phyloP scores from a whole-genome alignment of 2,113 vertebrate genomes.

The Mesocricetus auratus region DNA sequence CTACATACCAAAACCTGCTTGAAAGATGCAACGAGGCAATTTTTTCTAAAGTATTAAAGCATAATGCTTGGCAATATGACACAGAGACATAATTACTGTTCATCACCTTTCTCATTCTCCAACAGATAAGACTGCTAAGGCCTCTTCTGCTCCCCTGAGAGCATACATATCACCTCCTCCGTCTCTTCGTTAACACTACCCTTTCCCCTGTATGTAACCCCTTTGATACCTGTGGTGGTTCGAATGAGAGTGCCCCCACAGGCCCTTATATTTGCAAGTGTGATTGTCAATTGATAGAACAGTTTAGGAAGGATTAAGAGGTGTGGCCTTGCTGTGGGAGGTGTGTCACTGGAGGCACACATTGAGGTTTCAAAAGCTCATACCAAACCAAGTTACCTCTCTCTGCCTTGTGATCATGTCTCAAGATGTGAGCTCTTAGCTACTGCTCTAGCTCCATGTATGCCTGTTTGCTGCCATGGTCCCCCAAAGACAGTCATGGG shows the following conservation, averaged over 20 bases:
- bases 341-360: background rate
- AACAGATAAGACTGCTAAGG: background rate
- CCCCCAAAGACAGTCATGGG: background rate
- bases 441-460: background rate
- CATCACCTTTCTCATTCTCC: background rate
- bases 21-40: background rate
- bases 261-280: background rate
- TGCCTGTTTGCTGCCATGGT: background rate
- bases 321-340: background rate
- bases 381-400: background rate
- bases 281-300: background rate
- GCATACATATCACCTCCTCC: background rate
- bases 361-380: background rate
- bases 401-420: background rate
- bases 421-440: no score
- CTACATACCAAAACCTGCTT: background rate
- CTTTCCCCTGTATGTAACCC: background rate
- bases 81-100: background rate
- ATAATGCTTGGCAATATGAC: background rate
- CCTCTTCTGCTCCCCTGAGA: background rate
- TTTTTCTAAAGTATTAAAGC: conserved; percentile 1
- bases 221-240: background rate
- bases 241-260: background rate
- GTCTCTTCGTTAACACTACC: background rate
- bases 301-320: background rate